These are phyloP conservation scores for Hedya salicella DNA, from an alignment of 2,888 invertebrate genomes.

Conservation along the genomic window DNA sequence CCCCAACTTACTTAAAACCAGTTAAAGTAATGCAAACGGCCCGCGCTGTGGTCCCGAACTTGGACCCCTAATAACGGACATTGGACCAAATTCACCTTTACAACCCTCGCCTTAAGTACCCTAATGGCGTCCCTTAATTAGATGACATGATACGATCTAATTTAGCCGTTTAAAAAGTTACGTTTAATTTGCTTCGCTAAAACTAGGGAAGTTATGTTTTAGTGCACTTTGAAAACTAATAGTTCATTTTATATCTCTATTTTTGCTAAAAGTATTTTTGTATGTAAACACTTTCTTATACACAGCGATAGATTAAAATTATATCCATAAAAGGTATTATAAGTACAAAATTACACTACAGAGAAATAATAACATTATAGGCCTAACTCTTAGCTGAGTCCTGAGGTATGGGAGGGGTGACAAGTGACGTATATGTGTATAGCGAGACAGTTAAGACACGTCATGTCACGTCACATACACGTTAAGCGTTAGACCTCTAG, in stretches of 20 bases:
- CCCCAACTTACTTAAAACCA: slow-evolving; percentile 37
- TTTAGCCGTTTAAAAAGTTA: slow-evolving; percentile 37
- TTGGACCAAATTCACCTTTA: slow-evolving; percentile 34
- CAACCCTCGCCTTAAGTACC: slow-evolving; percentile 33
- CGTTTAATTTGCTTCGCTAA: slow-evolving; percentile 15
- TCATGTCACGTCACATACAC: no score
- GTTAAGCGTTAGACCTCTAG: no score
- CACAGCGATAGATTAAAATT: no score
- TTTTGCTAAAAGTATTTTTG: no score
- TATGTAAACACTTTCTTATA: no score
- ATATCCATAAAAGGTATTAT: no score
- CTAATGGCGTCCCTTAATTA: slow-evolving; percentile 29
- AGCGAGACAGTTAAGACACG: no score
- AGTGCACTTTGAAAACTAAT: neutral
- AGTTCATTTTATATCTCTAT: neutral
- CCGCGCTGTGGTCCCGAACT: slow-evolving; percentile 27
- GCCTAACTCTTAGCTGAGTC: no score
- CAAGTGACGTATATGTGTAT: no score
- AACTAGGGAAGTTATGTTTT: slow-evolving; percentile 2
- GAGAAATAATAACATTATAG: no score
- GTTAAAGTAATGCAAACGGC: slow-evolving; percentile 38
- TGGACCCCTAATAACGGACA: slow-evolving; percentile 27
- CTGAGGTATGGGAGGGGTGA: no score
- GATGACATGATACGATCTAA: slow-evolving; percentile 32
- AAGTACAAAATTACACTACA: no score